Conservation (phyloP, 2,113 vertebrate species). For the Nesogale talazaci region DNA sequence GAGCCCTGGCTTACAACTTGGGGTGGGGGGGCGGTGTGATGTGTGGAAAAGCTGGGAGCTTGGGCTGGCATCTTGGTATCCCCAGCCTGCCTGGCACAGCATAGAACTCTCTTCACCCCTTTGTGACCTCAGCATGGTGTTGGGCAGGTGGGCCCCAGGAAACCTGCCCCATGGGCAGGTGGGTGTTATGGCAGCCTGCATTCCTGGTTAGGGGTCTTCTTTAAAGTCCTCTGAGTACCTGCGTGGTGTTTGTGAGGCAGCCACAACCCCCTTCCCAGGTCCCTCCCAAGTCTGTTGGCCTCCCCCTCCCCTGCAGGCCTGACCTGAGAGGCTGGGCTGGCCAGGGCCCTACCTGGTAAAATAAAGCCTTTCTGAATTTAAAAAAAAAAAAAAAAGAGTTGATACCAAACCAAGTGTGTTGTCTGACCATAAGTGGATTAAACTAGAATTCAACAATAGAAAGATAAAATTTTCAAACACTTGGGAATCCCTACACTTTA, state of each 20-base stretch:
- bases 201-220: background rate
- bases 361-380: too few relatives aligned
- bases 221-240: background rate
- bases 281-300: background rate
- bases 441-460: conserved; percentile 11
- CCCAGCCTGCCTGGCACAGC: background rate
- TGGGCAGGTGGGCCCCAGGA: background rate
- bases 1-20: too few relatives aligned
- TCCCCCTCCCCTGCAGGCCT: too few relatives aligned
- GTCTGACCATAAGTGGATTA: conserved; percentile 1
- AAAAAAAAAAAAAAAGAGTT: too few relatives aligned
- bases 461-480: background rate
- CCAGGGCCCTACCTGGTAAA: too few relatives aligned
- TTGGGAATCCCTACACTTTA: background rate
- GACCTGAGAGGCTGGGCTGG: too few relatives aligned
- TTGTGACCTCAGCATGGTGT: background rate
- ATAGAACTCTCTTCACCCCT: background rate
- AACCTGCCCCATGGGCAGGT: too few relatives aligned
- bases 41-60: background rate
- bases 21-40: background rate
- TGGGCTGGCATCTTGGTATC: background rate
- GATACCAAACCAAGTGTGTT: background rate
- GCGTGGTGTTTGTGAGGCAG: background rate
- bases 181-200: background rate
- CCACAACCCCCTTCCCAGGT: background rate